These are phyloP conservation scores for Torymus tubicola DNA, from an alignment of 2,888 invertebrate genomes.

Conservation along the genomic window DNA sequence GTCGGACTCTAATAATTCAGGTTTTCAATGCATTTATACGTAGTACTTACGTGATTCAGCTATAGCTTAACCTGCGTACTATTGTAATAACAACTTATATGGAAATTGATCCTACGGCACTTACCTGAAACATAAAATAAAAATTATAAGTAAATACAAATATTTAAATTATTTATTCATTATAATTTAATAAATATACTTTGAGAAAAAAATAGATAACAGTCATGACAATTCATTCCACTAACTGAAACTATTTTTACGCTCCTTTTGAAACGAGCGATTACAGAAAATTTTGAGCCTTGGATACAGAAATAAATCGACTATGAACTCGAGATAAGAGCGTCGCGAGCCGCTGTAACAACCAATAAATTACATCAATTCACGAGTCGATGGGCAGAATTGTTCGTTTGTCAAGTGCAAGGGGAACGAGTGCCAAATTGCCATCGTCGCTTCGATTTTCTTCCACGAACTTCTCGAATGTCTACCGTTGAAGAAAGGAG, in stretches of 20 bases:
- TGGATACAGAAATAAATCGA: background rate
- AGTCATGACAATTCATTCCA: too few relatives aligned
- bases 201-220: too few relatives aligned
- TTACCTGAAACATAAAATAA: slow-evolving; percentile 41
- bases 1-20: too few relatives aligned
- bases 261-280: too few relatives aligned
- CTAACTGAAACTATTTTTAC: too few relatives aligned
- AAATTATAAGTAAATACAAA: too few relatives aligned
- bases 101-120: slow-evolving; percentile 7
- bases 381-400: slow-evolving; percentile 11
- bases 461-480: background rate
- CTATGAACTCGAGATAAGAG: background rate
- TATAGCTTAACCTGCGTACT: background rate
- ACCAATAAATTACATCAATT: slow-evolving; percentile 18
- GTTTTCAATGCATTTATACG: too few relatives aligned
- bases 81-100: background rate
- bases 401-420: slow-evolving; percentile 33
- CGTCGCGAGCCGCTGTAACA: background rate
- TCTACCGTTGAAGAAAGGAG: slow-evolving; percentile 17
- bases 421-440: slow-evolving; percentile 37
- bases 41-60: background rate
- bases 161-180: too few relatives aligned
- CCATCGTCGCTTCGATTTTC: slow-evolving; percentile 17
- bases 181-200: too few relatives aligned
- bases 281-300: too few relatives aligned